Evolutionary conservation across 2,797 vertebrate species (phyloP), one percentile per base, ranked within the genome.

Genomic region (Thunnus albacares): DNA sequence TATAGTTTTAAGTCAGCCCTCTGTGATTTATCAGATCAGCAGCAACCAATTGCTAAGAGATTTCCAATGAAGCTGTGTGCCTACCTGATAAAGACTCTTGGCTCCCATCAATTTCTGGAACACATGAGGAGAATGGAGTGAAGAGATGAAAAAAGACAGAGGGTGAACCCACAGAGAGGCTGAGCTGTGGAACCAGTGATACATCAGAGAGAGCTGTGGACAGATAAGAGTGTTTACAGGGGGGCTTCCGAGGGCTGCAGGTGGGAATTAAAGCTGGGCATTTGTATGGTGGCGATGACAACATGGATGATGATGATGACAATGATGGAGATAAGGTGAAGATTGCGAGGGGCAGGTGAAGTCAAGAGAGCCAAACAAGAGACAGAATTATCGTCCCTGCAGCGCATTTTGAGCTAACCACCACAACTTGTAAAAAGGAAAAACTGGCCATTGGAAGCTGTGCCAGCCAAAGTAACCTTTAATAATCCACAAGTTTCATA

Each of bases 151-250:
- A 61, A 14, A 22, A 20, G n/a, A 13, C 3, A 15, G 64, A 76
- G 47, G 41, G 49, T 49, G 15, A 43, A 30, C 45, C 17, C 55
- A 18, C n/a, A 28, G 53, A 9, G 43, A 51, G 26, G 4, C 10
- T 24, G 26, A 64, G 56, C 22, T 51, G 28, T 18, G n/a, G 38
- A 63, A 18, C 56, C 10, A 13, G 9, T 38, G 8, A 52, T 13
- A 12, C 30, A 75, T 64, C 38, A 75, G 45, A 65, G 24, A 63
- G 15, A 49, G 15, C 15, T 24, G 22, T 51, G 35, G 60, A 64
- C 3, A 7, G 52, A 64, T 35, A 49, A 38, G 45, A 8, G 51
- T 12, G 38, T 64, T 74, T 33, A 64, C 35, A n/a, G 47, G 7
- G 9, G 45, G 26, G 14, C 26, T 58, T 7, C n/a, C 26, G 41